These are phyloP conservation scores for Myiotriccus ornatus DNA, from an alignment of 2,797 vertebrate genomes.

Conservation along the genomic window DNA sequence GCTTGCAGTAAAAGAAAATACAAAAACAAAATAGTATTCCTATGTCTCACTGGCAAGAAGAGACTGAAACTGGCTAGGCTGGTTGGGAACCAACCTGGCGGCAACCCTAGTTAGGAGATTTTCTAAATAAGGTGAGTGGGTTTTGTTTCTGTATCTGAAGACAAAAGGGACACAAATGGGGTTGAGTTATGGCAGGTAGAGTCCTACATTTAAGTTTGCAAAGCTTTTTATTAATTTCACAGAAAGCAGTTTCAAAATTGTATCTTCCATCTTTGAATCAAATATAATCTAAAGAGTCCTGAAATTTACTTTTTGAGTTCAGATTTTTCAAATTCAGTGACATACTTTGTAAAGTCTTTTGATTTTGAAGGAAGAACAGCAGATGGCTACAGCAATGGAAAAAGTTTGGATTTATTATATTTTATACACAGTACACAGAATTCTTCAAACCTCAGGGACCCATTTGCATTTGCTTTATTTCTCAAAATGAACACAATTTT, in stretches of 20 bases:
- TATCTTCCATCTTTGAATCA: not conserved
- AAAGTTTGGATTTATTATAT: not conserved
- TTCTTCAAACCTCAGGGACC: not conserved
- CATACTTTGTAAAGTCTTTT: not conserved
- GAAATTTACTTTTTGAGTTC: not conserved
- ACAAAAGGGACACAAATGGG: not conserved
- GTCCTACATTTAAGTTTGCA: not conserved
- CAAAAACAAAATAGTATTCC: conserved; percentile 2
- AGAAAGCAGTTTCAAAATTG: not conserved
- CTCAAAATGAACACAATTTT: conserved; percentile 3
- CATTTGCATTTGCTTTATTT: conserved; percentile 29
- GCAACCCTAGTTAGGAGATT: not conserved
- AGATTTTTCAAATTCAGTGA: not conserved
- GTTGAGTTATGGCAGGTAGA: not conserved
- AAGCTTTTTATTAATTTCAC: not conserved
- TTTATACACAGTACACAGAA: not conserved
- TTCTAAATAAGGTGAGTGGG: not conserved
- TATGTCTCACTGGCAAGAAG: conserved; percentile 24
- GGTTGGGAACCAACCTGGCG: conserved; percentile 19
- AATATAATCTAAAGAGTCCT: not conserved
- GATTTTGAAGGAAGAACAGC: not conserved
- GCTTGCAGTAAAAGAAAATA: not conserved
- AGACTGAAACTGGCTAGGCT: conserved; percentile 33
- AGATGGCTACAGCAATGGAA: not conserved
- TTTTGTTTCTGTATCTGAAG: not conserved